A percentile compares a stretch with the other conserved stretches of the same genome.
phyloP scores from a whole-genome alignment of 1,140 invertebrate species.

The Chironomus striatipennis region DNA sequence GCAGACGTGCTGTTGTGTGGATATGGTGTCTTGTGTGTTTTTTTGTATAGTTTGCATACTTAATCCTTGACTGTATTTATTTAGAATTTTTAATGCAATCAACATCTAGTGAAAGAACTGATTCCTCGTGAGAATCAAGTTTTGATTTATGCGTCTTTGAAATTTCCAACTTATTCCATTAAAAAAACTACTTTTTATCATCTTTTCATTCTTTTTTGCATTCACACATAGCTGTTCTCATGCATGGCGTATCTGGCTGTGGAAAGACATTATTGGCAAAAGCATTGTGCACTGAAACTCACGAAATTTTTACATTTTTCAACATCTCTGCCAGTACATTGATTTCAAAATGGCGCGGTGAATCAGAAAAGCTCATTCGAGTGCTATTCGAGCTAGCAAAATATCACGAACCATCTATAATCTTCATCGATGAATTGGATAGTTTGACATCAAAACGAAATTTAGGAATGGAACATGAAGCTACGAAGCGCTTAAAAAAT shows the following conservation, averaged over 20 bases:
- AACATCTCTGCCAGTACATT: conserved; percentile 83
- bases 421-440: conserved; percentile 97
- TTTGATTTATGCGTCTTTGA: too few relatives aligned
- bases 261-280: conserved; percentile 86
- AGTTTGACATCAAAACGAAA: conserved; percentile 68
- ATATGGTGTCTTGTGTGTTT: too few relatives aligned
- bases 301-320: conserved; percentile 70
- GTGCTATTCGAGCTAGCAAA: conserved; percentile 83
- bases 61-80: too few relatives aligned
- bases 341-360: conserved; percentile 89
- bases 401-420: conserved; percentile 84
- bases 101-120: too few relatives aligned
- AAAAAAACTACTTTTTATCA: neutral
- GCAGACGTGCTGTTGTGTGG: too few relatives aligned
- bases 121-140: too few relatives aligned
- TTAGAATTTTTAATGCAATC: too few relatives aligned
- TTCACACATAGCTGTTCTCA: conserved; percentile 49
- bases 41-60: too few relatives aligned
- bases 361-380: conserved; percentile 86
- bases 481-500: conserved; percentile 81
- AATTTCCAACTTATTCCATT: neutral
- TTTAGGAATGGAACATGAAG: conserved; percentile 74
- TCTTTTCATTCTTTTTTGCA: too few relatives aligned
- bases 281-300: conserved; percentile 74
- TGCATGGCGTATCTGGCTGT: conserved; percentile 74